Evolutionary conservation across 2,797 vertebrate species (phyloP).

Genomic region (Hapalemur alaotrensis): DNA sequence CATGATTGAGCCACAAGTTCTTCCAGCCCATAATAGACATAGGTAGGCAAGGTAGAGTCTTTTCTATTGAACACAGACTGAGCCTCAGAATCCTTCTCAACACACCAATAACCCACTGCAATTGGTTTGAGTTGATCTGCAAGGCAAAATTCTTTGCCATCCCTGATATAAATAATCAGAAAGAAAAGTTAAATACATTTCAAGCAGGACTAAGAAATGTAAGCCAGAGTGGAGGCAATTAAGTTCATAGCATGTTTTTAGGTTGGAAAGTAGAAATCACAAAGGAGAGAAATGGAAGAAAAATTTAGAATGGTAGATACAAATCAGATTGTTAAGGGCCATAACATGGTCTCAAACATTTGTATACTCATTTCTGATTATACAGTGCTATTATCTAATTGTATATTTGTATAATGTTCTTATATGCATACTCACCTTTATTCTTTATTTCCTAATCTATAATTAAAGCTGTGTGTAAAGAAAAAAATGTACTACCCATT

Average conservation of each 20-base stretch:
- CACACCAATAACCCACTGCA: not conserved
- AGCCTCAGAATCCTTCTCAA: not conserved
- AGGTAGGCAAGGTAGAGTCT: not conserved
- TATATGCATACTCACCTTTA: not conserved
- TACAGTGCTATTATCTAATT: not conserved
- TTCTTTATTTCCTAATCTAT: not conserved
- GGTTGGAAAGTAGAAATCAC: not conserved
- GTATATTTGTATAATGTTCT: not conserved
- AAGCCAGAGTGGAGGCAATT: not conserved
- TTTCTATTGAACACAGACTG: not conserved
- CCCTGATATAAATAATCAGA: not conserved
- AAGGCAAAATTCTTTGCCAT: not conserved
- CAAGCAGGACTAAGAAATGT: not conserved
- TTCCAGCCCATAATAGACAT: not conserved
- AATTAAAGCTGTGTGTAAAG: not conserved
- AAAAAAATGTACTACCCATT: not conserved
- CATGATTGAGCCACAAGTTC: not conserved
- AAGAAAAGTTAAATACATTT: not conserved
- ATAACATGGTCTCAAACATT: not conserved
- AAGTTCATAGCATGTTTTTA: conserved; percentile 19
- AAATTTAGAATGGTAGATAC: not conserved
- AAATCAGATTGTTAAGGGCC: not conserved
- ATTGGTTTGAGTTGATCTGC: not conserved
- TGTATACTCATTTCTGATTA: not conserved
- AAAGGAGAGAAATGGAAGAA: not conserved